Evolutionary conservation across 1,140 invertebrate species (phyloP).

Genomic region (silkworm (Bombyx mori)): DNA sequence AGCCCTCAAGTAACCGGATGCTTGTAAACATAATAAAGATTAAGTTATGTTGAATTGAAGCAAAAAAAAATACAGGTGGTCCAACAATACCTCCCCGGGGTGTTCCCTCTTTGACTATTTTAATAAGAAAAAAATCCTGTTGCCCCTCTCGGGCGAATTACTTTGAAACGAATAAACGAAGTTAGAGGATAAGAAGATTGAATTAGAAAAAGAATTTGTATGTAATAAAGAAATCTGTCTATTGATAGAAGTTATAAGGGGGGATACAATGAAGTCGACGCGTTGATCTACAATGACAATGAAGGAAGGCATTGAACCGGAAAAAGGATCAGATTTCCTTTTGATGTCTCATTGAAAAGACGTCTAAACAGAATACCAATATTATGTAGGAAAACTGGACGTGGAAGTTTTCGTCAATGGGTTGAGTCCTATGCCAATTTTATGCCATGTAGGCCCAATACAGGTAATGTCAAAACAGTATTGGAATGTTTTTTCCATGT

Average conservation of each 20-base stretch:
- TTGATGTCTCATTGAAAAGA: slow-evolving; percentile 58
- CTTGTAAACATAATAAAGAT: slow-evolving; percentile 64
- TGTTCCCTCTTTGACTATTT: slow-evolving; percentile 52
- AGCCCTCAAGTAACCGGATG: slow-evolving; percentile 54
- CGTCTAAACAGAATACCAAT: slow-evolving; percentile 25
- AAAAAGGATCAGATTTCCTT: slow-evolving; percentile 62
- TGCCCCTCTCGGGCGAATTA: slow-evolving; percentile 37
- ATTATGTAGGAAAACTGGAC: slow-evolving; percentile 9
- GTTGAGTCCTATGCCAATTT: too few relatives aligned
- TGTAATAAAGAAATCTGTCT: slow-evolving; percentile 60
- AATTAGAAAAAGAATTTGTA: slow-evolving; percentile 61
- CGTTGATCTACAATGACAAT: slow-evolving; percentile 44
- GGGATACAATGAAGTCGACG: slow-evolving; percentile 43
- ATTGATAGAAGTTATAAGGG: slow-evolving; percentile 61
- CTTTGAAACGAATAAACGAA: slow-evolving; percentile 63
- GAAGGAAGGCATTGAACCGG: slow-evolving; percentile 48
- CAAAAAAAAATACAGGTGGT: slow-evolving; percentile 56
- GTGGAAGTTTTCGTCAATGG: too few relatives aligned
- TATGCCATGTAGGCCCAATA: too few relatives aligned
- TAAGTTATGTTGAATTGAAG: slow-evolving; percentile 51
- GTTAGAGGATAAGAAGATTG: slow-evolving; percentile 56
- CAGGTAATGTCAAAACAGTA: too few relatives aligned
- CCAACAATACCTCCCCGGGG: slow-evolving; percentile 55
- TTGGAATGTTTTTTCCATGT: too few relatives aligned
- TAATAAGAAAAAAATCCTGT: slow-evolving; percentile 61